Evolutionary conservation across 2,888 invertebrate genomes (phyloP), one percentile per base, ranked within the genome.

Genomic region (Brenthis hecate): DNA sequence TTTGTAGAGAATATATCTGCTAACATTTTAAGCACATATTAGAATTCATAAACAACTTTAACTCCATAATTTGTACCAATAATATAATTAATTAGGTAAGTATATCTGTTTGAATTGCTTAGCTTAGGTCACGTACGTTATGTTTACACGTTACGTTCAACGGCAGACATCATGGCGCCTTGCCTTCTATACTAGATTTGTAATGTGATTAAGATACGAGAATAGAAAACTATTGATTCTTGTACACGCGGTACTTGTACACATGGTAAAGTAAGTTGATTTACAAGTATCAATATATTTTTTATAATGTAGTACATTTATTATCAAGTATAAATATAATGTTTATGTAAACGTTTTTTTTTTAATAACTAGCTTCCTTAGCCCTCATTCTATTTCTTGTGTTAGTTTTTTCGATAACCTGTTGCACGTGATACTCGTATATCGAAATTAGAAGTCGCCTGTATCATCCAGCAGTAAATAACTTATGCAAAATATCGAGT

Each of bases 91-190:
- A 28, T 4, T 28, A 28, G 28, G 28, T 4, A 28, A 0, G 28
- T 43, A 57, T 47, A 60, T 50, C 54, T 65, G 58, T 65, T 65
- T 48, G 57, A 56, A 69, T 69, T 65, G 65, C 55, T 48, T 43
- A 61, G 65, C 55, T 48, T 43, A 65, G 48, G 53, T 19, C 57
- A 43, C n/a, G 36, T 50, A 32, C 53, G 62, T 62, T 51, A 62
- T 62, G 53, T 62, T 53, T 54, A 62, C 53, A 19, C 23, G 14
- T 43, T 16, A 43, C n/a, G 51, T 48, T 19, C 36, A 23, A n/a
- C 19, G 54, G 13, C 23, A 62, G 62, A 62, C 62, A 8, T 13
- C 19, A 8, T 53, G 62, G 62, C 51, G 62, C 62, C 62, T 54
- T 53, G 11, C n/a, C 51, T n/a, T 16, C 19, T 62, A 53, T 53